These are phyloP conservation scores for Passer domesticus DNA, from an alignment of 2,113 vertebrate species.

Conservation along the genomic window DNA sequence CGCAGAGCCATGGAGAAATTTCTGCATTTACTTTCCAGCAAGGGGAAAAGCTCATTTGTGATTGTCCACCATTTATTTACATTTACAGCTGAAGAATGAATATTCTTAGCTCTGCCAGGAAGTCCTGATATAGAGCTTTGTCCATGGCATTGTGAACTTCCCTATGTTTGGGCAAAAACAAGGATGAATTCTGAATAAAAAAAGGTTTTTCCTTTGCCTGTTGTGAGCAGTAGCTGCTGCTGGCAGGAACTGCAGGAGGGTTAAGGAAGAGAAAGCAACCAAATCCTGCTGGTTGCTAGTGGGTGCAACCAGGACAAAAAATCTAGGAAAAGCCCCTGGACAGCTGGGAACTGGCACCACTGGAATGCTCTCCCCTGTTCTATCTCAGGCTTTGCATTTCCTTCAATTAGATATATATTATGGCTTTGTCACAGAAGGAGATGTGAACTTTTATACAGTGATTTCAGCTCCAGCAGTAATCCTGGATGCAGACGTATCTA, in stretches of 20 bases:
- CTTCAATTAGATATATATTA: neutral
- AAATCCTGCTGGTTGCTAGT: neutral
- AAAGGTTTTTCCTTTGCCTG: neutral
- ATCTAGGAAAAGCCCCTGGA: neutral
- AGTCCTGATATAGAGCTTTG: neutral
- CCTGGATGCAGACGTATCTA: neutral
- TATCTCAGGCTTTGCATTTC: neutral
- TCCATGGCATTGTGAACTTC: neutral
- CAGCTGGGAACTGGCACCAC: neutral
- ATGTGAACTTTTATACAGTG: neutral
- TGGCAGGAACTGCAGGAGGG: neutral
- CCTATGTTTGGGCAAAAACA: neutral
- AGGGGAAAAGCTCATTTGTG: neutral
- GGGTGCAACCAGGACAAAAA: neutral
- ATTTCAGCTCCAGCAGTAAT: neutral
- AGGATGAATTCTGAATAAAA: neutral
- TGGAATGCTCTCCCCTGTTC: neutral
- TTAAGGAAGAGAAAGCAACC: neutral
- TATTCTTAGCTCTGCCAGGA: neutral
- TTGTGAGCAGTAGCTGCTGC: neutral
- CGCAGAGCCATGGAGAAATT: neutral
- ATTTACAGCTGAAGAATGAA: neutral
- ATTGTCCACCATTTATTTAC: neutral
- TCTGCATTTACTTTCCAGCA: neutral
- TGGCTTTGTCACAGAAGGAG: rapidly evolving